Evolutionary conservation across 2,797 vertebrate species (phyloP).

Genomic region (Enteromius argenteus): DNA sequence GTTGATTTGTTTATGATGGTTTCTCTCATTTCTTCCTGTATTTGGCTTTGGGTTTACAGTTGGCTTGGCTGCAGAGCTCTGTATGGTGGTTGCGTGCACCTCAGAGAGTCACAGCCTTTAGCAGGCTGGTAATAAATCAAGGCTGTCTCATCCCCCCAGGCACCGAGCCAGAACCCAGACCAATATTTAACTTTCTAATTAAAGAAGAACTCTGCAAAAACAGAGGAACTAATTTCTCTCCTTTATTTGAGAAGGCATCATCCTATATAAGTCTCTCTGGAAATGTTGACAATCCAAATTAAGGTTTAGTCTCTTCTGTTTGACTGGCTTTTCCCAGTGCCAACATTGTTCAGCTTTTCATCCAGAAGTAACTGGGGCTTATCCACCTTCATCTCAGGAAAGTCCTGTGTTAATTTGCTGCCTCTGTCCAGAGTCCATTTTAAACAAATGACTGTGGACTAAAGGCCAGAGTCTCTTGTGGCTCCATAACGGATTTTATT

Average conservation of each 20-base stretch:
- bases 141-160: conserved; percentile 45
- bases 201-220: conserved; percentile 55
- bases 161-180: conserved; percentile 51
- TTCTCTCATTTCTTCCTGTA: neutral
- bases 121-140: conserved; percentile 53
- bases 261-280: conserved; percentile 43
- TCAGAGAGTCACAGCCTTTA: conserved; percentile 39
- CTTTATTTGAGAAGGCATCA: conserved; percentile 53
- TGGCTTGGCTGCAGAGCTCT: conserved; percentile 17
- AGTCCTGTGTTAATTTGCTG: conserved; percentile 40
- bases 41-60: conserved; percentile 23
- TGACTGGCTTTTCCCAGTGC: conserved; percentile 43
- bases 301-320: conserved; percentile 56
- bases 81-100: conserved; percentile 31
- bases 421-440: conserved; percentile 47
- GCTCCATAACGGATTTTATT: conserved; percentile 14
- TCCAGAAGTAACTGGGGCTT: conserved; percentile 35
- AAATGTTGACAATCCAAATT: conserved; percentile 52
- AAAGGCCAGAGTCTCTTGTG: conserved; percentile 36
- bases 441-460: conserved; percentile 47
- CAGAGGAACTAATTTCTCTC: conserved; percentile 54
- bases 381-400: conserved; percentile 44
- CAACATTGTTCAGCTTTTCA: conserved; percentile 16
- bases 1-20: conserved; percentile 1
- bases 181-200: conserved; percentile 67